phyloP scores from a whole-genome alignment of 2,113 vertebrate species.

The Myrmophylax atrothorax region DNA sequence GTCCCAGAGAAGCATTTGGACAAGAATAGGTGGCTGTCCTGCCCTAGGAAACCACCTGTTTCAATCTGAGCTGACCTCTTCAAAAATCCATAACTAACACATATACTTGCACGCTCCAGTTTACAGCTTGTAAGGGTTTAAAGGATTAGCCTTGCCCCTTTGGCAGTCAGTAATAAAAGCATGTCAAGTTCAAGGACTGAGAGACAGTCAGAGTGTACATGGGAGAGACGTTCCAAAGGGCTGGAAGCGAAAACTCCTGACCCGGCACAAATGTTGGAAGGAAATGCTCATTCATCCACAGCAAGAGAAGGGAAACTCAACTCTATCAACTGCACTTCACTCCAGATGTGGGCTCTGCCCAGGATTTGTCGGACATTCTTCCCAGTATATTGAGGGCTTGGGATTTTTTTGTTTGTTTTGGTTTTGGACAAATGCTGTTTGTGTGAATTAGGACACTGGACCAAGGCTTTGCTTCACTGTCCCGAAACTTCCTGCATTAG shows the following conservation, averaged over 20 bases:
- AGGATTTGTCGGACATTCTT: background rate
- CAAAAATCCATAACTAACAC: background rate
- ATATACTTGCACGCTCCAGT: background rate
- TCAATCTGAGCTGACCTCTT: background rate
- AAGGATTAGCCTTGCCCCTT: background rate
- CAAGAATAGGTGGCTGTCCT: background rate
- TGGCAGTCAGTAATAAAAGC: background rate
- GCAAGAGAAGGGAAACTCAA: background rate
- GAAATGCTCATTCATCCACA: background rate
- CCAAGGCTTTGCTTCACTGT: background rate
- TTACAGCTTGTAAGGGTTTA: background rate
- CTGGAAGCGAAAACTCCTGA: background rate
- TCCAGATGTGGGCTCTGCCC: background rate
- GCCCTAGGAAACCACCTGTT: background rate
- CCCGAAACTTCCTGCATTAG: background rate
- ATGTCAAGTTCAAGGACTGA: background rate
- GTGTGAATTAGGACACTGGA: background rate
- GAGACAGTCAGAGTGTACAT: background rate
- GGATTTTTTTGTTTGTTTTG: background rate
- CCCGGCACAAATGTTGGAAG: background rate
- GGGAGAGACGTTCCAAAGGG: background rate
- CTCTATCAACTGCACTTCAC: fast-evolving
- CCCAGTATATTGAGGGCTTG: background rate
- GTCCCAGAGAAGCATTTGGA: background rate
- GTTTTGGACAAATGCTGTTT: background rate